phyloP scores from a whole-genome alignment of 2,113 vertebrate species.

The Daphoenositta chrysoptera region DNA sequence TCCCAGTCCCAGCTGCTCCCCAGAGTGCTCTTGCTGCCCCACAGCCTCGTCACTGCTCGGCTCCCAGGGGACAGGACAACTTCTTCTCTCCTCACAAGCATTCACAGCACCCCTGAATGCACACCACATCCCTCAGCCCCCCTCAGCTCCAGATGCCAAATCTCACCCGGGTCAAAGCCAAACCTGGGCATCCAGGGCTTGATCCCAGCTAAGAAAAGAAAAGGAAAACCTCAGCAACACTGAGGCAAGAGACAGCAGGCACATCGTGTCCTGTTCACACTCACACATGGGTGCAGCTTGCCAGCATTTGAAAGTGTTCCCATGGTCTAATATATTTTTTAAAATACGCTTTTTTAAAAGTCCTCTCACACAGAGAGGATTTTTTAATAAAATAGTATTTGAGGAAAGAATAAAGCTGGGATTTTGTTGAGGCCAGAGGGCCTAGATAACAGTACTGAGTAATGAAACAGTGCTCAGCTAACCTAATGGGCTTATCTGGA shows the following conservation, averaged over 20 bases:
- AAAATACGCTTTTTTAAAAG: background rate
- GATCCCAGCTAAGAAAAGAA: background rate
- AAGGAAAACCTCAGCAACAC: background rate
- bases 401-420: background rate
- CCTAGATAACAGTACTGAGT: background rate
- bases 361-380: background rate
- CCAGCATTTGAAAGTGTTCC: background rate
- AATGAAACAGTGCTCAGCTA: background rate
- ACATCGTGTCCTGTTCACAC: background rate
- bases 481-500: constrained; percentile 31
- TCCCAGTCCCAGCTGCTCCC: background rate
- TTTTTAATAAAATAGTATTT: constrained; percentile 9
- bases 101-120: background rate
- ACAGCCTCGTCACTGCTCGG: background rate
- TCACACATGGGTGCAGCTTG: background rate
- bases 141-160: accelerated
- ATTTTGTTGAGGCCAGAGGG: constrained; percentile 1
- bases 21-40: background rate
- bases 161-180: background rate
- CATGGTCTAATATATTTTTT: background rate
- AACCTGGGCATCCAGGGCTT: background rate
- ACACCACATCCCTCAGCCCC: background rate
- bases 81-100: background rate
- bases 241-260: background rate
- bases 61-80: background rate